phyloP scores from a whole-genome alignment of 2,888 invertebrate genomes.

The Tipula vernalis region DNA sequence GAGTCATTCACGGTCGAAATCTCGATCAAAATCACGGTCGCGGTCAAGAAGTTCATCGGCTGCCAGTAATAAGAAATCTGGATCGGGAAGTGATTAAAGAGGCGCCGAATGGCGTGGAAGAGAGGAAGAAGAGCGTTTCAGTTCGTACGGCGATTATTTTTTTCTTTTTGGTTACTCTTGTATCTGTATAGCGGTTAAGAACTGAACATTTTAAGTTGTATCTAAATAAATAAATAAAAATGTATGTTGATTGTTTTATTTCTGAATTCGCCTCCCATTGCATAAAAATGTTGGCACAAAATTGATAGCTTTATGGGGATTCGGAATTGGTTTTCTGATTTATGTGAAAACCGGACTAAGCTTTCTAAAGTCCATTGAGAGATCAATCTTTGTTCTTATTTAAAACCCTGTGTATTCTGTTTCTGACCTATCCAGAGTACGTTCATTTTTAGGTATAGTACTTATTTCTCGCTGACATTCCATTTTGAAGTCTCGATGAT shows the following conservation, averaged over 20 bases:
- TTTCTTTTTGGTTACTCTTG: background rate
- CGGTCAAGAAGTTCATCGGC: constrained; percentile 11
- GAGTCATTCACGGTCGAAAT: constrained; percentile 29
- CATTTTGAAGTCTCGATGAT: too few species aligned
- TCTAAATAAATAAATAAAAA: background rate
- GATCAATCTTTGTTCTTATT: too few species aligned
- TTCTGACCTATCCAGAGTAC: too few species aligned
- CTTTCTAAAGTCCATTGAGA: too few species aligned
- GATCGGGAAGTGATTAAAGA: background rate
- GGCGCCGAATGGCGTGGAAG: background rate
- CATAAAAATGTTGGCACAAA: too few species aligned
- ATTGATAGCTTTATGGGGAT: too few species aligned
- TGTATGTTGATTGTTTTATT: background rate
- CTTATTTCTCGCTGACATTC: too few species aligned
- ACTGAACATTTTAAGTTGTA: background rate
- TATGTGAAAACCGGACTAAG: too few species aligned
- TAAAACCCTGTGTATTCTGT: too few species aligned
- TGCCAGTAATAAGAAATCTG: background rate
- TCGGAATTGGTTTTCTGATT: too few species aligned
- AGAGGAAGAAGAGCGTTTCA: background rate
- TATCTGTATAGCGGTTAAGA: background rate
- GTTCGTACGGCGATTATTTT: background rate
- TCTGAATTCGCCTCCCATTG: background rate
- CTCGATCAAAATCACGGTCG: constrained; percentile 13
- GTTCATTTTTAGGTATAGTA: too few species aligned